These are phyloP conservation scores for Manis crassicaudata DNA, from an alignment of 2,797 vertebrate genomes.

Conservation along the genomic window DNA sequence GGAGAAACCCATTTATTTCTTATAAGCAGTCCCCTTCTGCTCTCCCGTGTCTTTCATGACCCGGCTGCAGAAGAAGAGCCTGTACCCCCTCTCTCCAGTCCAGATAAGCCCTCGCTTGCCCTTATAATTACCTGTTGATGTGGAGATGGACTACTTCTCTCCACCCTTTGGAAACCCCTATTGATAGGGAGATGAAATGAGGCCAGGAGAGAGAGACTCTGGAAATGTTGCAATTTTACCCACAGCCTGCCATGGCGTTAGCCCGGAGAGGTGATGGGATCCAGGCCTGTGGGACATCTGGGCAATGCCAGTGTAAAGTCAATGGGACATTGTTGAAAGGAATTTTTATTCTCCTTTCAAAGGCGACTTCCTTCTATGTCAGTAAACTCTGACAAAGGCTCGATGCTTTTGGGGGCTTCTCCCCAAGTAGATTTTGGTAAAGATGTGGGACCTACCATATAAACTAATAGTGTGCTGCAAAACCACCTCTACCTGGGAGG, in stretches of 20 bases:
- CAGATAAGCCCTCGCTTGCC: too few species aligned
- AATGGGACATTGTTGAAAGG: not conserved
- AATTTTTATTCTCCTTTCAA: constrained; percentile 17
- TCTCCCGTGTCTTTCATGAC: too few species aligned
- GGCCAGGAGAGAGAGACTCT: too few species aligned
- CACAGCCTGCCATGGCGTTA: not conserved
- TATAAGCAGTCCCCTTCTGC: too few species aligned
- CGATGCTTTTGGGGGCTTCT: not conserved
- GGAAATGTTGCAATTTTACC: too few species aligned
- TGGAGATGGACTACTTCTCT: too few species aligned
- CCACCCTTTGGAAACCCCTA: too few species aligned
- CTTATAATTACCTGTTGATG: too few species aligned
- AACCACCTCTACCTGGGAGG: not conserved
- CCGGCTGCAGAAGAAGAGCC: too few species aligned
- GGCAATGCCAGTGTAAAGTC: not conserved
- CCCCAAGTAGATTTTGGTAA: not conserved
- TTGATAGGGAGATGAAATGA: too few species aligned
- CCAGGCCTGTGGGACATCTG: not conserved
- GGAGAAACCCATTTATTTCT: too few species aligned
- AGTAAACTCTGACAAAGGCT: not conserved
- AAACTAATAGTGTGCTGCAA: not conserved
- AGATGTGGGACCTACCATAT: not conserved
- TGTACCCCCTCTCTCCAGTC: too few species aligned
- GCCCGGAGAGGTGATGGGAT: not conserved
- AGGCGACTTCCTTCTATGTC: not conserved